Base-by-base conservation (phyloP, 2,113 vertebrate genomes). In the Ceyx melanurus region DNA sequence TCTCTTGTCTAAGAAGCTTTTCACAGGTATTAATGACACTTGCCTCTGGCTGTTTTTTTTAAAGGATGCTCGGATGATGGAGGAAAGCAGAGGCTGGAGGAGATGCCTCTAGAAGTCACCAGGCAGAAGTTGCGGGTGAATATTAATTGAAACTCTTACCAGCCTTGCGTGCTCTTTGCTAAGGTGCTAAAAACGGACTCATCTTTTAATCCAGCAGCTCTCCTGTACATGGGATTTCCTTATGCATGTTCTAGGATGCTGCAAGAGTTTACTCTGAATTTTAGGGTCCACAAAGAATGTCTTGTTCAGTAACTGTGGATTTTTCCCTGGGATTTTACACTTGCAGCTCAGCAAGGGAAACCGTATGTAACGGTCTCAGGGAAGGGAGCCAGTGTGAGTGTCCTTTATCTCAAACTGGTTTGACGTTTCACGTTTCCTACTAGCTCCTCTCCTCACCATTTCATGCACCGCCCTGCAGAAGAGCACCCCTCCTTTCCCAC, bases 291-390 rank as follows among this genome's bases (percentile, higher is more conserved):
- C 67, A 40, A 19, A 78, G 61, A 51, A 33, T 70, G 77, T 88
- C 60, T 40, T 15, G 48, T 88, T 85, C 0, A 1, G 37, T 88
- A 70, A 79, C 67, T 43, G 71, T 28, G 94, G 94, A 17, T 93
- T 96, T 95, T 78, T 89, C 93, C 66, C 0, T 7, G 90, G 93
- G 86, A 65, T 68, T 95, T 95, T 83, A 83, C 88, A 21, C 37
- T 12, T 5, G 10, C 67, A 68, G 61, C 70, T 58, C 72, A 4
- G 29, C 2, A 3, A 64, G 77, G 92, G 81, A 84, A 90, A 82
- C 46, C 2, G 4, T 74, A 67, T 5, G 37, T 81, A 68, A 86
- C 23, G 7, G 8, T 58, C 7, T 2, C 56, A 18, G 51, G 89
- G 92, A 46, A 35, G 23, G 91, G 51, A 96, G 62, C 68, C 61